Evolutionary conservation across 2,113 vertebrate species (phyloP), one percentile per base, ranked within the genome.

Genomic region (Andinoacara biseriatus): DNA sequence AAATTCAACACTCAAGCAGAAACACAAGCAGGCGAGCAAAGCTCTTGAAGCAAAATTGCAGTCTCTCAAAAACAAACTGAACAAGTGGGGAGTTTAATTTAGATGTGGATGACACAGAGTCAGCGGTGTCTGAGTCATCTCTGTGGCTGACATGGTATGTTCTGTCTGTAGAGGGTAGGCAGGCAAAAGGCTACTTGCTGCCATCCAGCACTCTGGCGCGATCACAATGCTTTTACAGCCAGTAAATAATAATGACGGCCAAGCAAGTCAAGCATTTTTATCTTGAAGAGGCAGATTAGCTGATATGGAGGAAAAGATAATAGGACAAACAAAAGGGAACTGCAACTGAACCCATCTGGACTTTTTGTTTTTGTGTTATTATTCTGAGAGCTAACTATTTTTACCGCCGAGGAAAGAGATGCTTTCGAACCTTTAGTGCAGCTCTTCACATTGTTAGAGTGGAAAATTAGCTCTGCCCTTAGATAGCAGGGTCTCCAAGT

Each of bases 381-480:
- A 54, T 52, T 31, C 46, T 54, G 43, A 79, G 80, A 22, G 69
- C 20, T 17, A 46, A 7, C 49, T 69, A 65, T 69, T 58, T 76
- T 18, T 22, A 29, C 46, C 35, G 46, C 18, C 3, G 60, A 78
- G 24, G 58, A 56, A 58, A 74, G 33, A 54, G 74, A 31, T 7
- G 40, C 35, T 7, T 79, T 29, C 38, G 80, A 67, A 58, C 85
- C 26, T 52, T 77, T 49, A 75, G 83, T 76, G 43, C 54, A 58
- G 76, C 84, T 85, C 65, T 74, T 89, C 79, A 79, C 56, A 58
- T 80, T 80, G 82, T 81, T 79, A 72, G 74, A 89, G 82, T 92
- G 91, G 95, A 94, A 94, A 93, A 86, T 87, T 52, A 52, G 74
- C 74, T 58, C 65, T 90, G 87, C 79, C 90, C 90, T 90, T 82